These are phyloP conservation scores for Saccopteryx bilineata DNA, from an alignment of 2,113 vertebrate genomes.

Conservation along the genomic window DNA sequence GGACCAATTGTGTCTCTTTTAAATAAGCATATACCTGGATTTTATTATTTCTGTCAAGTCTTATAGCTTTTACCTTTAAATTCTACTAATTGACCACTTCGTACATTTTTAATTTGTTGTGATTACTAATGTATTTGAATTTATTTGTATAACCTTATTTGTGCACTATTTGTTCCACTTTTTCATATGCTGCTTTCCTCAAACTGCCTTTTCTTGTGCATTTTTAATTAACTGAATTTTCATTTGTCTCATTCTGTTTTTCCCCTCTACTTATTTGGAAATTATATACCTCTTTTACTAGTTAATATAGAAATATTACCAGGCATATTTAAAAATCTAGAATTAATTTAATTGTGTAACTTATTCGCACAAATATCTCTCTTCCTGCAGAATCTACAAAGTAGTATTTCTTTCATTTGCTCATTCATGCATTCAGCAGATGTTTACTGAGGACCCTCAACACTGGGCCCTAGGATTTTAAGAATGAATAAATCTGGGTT, in stretches of 20 bases:
- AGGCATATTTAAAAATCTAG: not conserved
- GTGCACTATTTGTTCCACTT: not conserved
- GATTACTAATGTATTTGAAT: not conserved
- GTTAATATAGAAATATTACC: not conserved
- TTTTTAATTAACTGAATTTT: not conserved
- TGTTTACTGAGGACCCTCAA: not conserved
- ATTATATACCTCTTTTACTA: not conserved
- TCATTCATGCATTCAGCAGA: not conserved
- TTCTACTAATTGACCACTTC: not conserved
- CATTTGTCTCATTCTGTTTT: not conserved
- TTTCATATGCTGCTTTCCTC: not conserved
- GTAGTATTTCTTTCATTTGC: not conserved
- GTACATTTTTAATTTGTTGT: not conserved
- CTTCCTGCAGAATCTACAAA: not conserved
- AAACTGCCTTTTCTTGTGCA: not conserved
- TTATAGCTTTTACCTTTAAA: not conserved
- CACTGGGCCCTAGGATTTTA: not conserved
- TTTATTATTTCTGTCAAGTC: not conserved
- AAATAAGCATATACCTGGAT: not conserved
- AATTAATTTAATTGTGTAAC: not conserved
- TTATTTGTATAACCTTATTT: not conserved
- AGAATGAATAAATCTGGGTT: not conserved
- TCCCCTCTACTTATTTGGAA: not conserved
- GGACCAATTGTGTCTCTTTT: not conserved
- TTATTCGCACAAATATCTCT: not conserved